Percentiles rank a stretch among this genome's conserved stretches.
Evolutionary conservation across 2,113 vertebrate species (phyloP).

Genomic region (Isurus oxyrinchus): DNA sequence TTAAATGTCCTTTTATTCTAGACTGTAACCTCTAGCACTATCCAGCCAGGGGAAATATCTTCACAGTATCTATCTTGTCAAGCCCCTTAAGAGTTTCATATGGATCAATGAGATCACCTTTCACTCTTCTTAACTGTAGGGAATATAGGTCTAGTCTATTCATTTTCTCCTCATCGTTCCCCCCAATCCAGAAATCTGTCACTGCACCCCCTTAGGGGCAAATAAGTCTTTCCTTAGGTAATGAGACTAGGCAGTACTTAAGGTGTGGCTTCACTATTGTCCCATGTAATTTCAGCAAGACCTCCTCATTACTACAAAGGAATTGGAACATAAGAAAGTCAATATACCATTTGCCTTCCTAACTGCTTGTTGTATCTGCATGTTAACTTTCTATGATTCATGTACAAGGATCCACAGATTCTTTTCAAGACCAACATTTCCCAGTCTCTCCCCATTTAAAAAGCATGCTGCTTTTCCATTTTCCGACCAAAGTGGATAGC

Average conservation of each 20-base stretch:
- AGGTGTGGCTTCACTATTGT: neutral
- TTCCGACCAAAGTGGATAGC: neutral
- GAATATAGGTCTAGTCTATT: neutral
- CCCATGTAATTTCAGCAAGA: neutral
- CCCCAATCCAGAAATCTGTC: neutral
- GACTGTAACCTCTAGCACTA: no score
- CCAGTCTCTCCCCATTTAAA: neutral
- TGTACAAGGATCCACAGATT: neutral
- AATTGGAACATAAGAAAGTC: neutral
- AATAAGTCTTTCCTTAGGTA: neutral
- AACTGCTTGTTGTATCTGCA: neutral
- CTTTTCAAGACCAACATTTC: neutral
- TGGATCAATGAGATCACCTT: neutral
- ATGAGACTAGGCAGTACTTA: neutral
- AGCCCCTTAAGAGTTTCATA: neutral
- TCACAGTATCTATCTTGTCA: neutral
- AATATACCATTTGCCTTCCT: neutral
- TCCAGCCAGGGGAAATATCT: no score
- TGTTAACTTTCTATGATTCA: neutral
- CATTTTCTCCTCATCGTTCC: no score
- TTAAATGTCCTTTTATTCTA: no score
- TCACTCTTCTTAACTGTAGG: neutral
- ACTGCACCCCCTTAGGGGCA: neutral
- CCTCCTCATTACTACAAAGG: neutral
- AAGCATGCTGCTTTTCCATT: neutral